These are phyloP conservation scores for Syngnathus acus DNA, from an alignment of 2,797 vertebrate species.

Conservation along the genomic window DNA sequence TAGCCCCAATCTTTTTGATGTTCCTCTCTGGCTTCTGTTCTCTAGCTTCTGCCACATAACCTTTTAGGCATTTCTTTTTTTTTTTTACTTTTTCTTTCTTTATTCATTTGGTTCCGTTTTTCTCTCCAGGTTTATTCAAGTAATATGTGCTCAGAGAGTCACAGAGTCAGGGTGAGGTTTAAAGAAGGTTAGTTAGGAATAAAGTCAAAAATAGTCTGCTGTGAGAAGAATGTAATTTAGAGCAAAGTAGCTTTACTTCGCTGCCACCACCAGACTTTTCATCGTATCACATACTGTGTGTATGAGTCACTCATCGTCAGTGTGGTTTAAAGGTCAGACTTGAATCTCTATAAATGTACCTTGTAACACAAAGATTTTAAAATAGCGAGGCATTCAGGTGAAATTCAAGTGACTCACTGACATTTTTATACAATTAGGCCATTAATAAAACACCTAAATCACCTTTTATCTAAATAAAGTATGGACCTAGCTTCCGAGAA, in stretches of 20 bases:
- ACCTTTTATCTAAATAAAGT: background rate
- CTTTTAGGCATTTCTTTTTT: conserved; percentile 16
- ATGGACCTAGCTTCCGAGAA: background rate
- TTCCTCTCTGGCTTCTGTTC: conserved; percentile 15
- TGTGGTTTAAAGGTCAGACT: conserved; percentile 20
- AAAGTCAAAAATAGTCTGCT: conserved; percentile 17
- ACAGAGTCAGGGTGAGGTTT: conserved; percentile 13
- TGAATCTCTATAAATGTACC: conserved; percentile 10
- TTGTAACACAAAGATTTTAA: conserved; percentile 7
- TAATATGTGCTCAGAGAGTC: conserved; percentile 29
- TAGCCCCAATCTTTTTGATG: conserved; percentile 7
- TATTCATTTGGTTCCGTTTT: conserved; percentile 7
- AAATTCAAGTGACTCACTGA: conserved; percentile 10
- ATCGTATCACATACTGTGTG: conserved; percentile 1
- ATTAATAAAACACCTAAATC: background rate
- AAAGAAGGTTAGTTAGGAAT: conserved; percentile 27
- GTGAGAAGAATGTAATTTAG: conserved; percentile 31
- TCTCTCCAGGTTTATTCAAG: conserved; percentile 21
- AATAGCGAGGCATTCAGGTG: background rate
- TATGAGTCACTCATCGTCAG: conserved; percentile 13
- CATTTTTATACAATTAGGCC: background rate
- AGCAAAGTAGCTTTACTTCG: conserved; percentile 23
- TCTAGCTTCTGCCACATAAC: background rate
- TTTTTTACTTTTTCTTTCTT: conserved; percentile 4
- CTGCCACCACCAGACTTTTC: conserved; percentile 3